A percentile compares a stretch with the other conserved stretches of the same genome.
Conservation (phyloP, 2,888 invertebrate species). For the Gerris lacustris region DNA sequence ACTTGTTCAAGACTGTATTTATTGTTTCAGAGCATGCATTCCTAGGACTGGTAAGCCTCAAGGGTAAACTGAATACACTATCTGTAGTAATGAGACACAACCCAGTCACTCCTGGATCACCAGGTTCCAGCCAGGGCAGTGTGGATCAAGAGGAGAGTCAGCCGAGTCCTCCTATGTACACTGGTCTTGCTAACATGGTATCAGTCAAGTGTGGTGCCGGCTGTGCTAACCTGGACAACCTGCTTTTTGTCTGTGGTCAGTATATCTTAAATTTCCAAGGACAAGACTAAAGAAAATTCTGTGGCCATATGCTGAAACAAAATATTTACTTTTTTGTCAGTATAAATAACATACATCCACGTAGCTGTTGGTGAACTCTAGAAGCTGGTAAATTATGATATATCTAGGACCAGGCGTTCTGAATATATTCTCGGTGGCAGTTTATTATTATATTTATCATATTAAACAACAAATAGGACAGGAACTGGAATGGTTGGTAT, state of each 20-base stretch:
- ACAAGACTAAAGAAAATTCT: neutral
- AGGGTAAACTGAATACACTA: conserved; percentile 48
- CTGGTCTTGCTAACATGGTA: conserved; percentile 49
- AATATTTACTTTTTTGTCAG: too few species aligned
- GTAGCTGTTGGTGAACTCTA: too few species aligned
- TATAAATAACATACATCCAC: too few species aligned
- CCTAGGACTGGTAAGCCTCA: conserved; percentile 51
- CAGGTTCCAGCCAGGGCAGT: conserved; percentile 7
- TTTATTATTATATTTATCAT: too few species aligned
- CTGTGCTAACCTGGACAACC: conserved; percentile 54
- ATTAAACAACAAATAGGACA: too few species aligned
- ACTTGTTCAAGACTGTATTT: too few species aligned
- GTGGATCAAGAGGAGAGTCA: conserved; percentile 3
- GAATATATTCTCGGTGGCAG: too few species aligned
- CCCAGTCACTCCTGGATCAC: conserved; percentile 30
- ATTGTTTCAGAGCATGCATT: conserved; percentile 44
- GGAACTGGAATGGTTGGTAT: too few species aligned
- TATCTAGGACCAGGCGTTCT: too few species aligned
- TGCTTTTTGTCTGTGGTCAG: conserved; percentile 65
- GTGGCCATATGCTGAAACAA: too few species aligned
- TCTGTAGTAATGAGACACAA: conserved; percentile 48
- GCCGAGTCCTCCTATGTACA: conserved; percentile 38
- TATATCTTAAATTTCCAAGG: conserved; percentile 22
- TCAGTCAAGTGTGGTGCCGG: conserved; percentile 63
- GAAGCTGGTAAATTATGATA: too few species aligned